phyloP scores from a whole-genome alignment of 2,797 vertebrate genomes.

The Falco biarmicus region DNA sequence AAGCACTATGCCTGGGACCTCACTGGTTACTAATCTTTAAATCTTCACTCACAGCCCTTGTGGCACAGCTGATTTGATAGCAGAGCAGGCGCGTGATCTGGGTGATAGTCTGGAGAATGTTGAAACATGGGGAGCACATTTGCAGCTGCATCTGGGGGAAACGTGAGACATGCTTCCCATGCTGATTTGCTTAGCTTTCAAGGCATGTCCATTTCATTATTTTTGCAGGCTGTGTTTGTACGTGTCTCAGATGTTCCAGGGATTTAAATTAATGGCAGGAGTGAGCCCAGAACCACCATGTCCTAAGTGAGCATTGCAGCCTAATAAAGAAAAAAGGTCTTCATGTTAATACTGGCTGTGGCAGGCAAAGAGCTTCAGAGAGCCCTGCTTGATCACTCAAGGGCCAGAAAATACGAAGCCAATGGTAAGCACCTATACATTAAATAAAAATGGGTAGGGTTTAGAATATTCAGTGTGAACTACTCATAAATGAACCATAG shows the following conservation, averaged over 20 bases:
- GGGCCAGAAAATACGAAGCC: not conserved
- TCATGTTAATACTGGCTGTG: not conserved
- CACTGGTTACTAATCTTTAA: not conserved
- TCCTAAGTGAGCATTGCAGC: not conserved
- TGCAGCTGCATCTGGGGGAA: not conserved
- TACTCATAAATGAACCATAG: not conserved
- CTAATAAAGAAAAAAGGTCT: not conserved
- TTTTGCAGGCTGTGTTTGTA: not conserved
- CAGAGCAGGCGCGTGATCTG: accelerated
- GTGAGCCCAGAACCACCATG: not conserved
- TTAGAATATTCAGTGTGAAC: not conserved
- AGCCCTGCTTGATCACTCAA: not conserved
- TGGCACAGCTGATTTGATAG: not conserved
- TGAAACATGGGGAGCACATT: not conserved
- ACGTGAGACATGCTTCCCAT: not conserved
- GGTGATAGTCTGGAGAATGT: not conserved
- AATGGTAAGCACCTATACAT: not conserved
- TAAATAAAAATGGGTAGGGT: not conserved
- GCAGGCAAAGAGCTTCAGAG: not conserved
- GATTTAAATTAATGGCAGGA: not conserved
- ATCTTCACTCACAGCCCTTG: not conserved
- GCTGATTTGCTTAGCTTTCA: not conserved
- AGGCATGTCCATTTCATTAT: not conserved
- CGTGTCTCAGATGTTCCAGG: not conserved
- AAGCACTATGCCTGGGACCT: not conserved